Conservation (phyloP, 2,888 invertebrate genomes). For the Dolomedes plantarius region DNA sequence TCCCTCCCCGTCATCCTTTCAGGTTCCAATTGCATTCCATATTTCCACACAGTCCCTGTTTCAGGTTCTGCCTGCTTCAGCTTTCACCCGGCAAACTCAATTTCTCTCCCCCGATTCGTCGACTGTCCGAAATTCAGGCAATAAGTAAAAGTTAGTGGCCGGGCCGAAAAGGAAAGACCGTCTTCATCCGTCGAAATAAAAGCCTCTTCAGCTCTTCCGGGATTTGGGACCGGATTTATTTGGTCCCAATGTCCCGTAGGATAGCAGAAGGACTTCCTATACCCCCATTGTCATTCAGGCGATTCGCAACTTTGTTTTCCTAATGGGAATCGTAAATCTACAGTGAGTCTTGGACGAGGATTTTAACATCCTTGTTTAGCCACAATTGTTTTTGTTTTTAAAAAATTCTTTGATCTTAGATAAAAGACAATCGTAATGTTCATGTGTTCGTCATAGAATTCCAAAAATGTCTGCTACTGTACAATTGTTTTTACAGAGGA, state of each 20-base stretch:
- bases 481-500: not conserved
- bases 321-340: constrained; percentile 45
- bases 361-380: constrained; percentile 8
- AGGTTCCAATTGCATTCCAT: constrained; percentile 31
- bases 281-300: constrained; percentile 42
- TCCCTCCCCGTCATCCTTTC: not conserved
- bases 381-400: constrained; percentile 1
- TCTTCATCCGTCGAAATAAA: constrained; percentile 63
- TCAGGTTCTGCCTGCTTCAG: constrained; percentile 19
- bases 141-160: constrained; percentile 56
- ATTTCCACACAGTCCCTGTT: constrained; percentile 25
- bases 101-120: constrained; percentile 25
- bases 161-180: constrained; percentile 6
- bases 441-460: not conserved
- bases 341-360: not conserved
- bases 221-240: constrained; percentile 50
- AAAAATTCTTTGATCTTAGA: not conserved
- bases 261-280: not conserved
- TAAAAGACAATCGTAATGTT: not conserved
- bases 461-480: not conserved
- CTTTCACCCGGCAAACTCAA: constrained; percentile 26
- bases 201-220: constrained; percentile 37
- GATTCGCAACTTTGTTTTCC: constrained; percentile 32
- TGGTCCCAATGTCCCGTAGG: constrained; percentile 36
- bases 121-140: constrained; percentile 51